Evolutionary conservation across 2,113 vertebrate species (phyloP).

Genomic region (Tautogolabrus adspersus): DNA sequence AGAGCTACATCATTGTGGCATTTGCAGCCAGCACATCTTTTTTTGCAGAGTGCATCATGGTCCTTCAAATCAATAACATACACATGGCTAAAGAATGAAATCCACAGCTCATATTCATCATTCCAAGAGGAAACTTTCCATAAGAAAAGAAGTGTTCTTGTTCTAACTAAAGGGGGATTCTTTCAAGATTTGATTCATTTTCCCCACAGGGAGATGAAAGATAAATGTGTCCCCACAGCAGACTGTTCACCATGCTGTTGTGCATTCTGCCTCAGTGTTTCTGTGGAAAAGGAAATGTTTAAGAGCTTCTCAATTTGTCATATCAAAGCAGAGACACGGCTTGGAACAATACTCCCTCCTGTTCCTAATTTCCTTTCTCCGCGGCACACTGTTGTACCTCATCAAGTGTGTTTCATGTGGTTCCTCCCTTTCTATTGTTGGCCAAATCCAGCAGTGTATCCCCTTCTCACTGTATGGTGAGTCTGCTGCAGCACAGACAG

Average conservation of each 20-base stretch:
- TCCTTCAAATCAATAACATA: constrained; percentile 13
- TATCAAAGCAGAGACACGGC: constrained; percentile 77
- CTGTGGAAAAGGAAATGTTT: constrained; percentile 72
- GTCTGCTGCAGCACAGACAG: constrained; percentile 71
- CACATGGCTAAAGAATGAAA: constrained; percentile 38
- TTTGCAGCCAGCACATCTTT: not conserved
- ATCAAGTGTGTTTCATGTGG: constrained; percentile 80
- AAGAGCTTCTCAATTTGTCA: constrained; percentile 80
- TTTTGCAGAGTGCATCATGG: constrained; percentile 15
- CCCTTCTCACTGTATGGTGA: constrained; percentile 37
- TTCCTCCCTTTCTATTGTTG: constrained; percentile 77
- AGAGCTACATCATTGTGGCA: not conserved
- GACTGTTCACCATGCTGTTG: constrained; percentile 24
- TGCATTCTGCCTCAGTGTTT: constrained; percentile 44
- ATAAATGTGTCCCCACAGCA: constrained; percentile 29
- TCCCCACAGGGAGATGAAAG: constrained; percentile 37
- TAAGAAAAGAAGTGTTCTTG: not conserved
- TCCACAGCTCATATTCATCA: not conserved
- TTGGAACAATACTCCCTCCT: constrained; percentile 72
- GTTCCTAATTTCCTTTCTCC: constrained; percentile 80
- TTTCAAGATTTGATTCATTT: constrained; percentile 33
- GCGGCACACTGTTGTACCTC: constrained; percentile 72
- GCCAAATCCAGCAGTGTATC: constrained; percentile 58
- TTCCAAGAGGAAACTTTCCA: constrained; percentile 41
- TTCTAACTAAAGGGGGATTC: constrained; percentile 25